phyloP scores from a whole-genome alignment of 2,888 invertebrate species.

The Petrolisthes cinctipes region DNA sequence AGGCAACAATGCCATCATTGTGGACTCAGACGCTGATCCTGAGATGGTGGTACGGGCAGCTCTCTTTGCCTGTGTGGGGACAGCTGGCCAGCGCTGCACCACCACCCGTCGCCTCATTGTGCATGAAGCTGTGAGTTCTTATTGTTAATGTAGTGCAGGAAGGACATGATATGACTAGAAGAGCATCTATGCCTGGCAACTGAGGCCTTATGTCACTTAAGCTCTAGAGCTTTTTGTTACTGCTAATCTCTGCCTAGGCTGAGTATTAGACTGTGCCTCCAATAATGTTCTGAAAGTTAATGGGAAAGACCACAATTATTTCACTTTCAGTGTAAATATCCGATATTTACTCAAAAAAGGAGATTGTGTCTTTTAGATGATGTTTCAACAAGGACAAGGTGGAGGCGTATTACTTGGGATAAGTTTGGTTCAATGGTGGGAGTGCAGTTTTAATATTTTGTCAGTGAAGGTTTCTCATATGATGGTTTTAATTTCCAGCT shows the following conservation, averaged over 20 bases:
- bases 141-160: too few relatives aligned
- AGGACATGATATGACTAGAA: too few relatives aligned
- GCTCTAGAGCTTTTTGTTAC: too few relatives aligned
- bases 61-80: constrained; percentile 96
- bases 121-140: constrained; percentile 77
- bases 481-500: constrained; percentile 23
- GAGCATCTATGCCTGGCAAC: too few relatives aligned
- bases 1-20: constrained; percentile 97
- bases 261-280: too few relatives aligned
- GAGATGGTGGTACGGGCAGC: constrained; percentile 93
- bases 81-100: constrained; percentile 97
- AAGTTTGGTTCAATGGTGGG: background rate
- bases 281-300: too few relatives aligned
- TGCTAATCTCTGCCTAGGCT: too few relatives aligned
- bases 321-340: too few relatives aligned
- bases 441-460: background rate
- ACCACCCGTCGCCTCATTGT: constrained; percentile 90
- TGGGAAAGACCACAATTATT: too few relatives aligned
- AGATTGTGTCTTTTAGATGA: background rate
- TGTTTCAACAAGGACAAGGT: background rate
- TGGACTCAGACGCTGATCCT: constrained; percentile 91
- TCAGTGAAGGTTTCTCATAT: background rate
- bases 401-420: background rate
- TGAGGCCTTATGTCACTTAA: too few relatives aligned
- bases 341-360: too few relatives aligned